Conservation (phyloP, 1,140 invertebrate genomes). For the Bombus terrestris region DNA sequence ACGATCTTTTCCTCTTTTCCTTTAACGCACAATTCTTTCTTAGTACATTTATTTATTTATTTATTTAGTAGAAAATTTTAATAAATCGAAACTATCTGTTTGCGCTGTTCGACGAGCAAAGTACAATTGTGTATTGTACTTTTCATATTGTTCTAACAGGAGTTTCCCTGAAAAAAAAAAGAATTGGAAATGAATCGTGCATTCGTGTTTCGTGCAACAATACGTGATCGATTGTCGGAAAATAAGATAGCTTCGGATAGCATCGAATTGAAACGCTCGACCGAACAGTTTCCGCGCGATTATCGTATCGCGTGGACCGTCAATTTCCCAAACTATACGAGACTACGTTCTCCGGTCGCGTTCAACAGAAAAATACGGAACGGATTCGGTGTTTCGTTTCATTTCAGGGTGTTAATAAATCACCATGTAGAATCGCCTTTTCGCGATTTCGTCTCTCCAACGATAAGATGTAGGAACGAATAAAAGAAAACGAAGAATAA, state of each 20-base stretch:
- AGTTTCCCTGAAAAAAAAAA: neutral
- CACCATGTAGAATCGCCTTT: neutral
- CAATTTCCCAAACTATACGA: neutral
- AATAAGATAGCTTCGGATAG: neutral
- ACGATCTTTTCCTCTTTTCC: neutral
- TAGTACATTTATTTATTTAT: too few species aligned
- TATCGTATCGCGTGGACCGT: neutral
- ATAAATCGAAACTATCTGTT: too few species aligned
- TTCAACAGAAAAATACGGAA: neutral
- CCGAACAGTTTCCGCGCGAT: neutral
- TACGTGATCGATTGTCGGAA: neutral
- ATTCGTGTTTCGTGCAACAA: neutral
- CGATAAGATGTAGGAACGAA: neutral
- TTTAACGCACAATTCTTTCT: too few species aligned
- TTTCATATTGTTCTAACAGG: too few species aligned
- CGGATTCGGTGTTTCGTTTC: neutral
- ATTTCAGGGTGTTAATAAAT: neutral
- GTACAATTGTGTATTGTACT: too few species aligned
- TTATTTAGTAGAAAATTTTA: too few species aligned
- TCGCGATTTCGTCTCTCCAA: neutral
- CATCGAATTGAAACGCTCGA: neutral
- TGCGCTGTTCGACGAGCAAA: too few species aligned
- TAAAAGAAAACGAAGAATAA: neutral
- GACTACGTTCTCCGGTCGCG: too few species aligned
- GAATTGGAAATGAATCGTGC: neutral